Evolutionary conservation across 2,888 invertebrate species (phyloP).

Genomic region (Cephus rjabovi): DNA sequence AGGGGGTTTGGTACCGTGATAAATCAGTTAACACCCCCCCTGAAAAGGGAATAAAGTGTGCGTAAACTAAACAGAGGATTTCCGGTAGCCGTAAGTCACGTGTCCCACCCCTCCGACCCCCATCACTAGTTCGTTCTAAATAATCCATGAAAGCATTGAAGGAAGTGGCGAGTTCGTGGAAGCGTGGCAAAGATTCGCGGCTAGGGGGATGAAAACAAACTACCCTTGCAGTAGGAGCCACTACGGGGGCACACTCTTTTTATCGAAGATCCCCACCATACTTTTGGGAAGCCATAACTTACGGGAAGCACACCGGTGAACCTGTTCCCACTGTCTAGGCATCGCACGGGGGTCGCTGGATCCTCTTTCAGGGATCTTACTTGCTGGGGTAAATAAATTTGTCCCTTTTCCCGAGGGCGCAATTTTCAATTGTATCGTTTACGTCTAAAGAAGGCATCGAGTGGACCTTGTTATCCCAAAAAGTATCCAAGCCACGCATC

Average conservation of each 20-base stretch:
- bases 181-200: constrained; percentile 8
- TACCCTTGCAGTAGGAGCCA: background rate
- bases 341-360: background rate
- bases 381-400: background rate
- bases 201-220: constrained; percentile 3
- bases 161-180: constrained; percentile 3
- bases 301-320: background rate
- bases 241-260: background rate
- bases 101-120: constrained; percentile 4
- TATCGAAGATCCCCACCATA: background rate
- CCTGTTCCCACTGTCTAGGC: background rate
- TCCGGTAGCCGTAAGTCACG: constrained; percentile 20
- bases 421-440: too few relatives aligned
- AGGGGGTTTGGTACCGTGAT: background rate
- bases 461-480: background rate
- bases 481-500: background rate
- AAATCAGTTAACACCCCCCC: constrained; percentile 16
- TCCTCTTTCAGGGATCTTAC: background rate
- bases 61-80: constrained; percentile 25
- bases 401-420: background rate
- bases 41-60: constrained; percentile 19
- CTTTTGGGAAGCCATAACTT: constrained; percentile 6
- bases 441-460: background rate
- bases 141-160: constrained; percentile 14
- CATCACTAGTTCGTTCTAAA: constrained; percentile 3